Conservation (phyloP, 2,888 invertebrate genomes). For the Pterobdella sp. region DNA sequence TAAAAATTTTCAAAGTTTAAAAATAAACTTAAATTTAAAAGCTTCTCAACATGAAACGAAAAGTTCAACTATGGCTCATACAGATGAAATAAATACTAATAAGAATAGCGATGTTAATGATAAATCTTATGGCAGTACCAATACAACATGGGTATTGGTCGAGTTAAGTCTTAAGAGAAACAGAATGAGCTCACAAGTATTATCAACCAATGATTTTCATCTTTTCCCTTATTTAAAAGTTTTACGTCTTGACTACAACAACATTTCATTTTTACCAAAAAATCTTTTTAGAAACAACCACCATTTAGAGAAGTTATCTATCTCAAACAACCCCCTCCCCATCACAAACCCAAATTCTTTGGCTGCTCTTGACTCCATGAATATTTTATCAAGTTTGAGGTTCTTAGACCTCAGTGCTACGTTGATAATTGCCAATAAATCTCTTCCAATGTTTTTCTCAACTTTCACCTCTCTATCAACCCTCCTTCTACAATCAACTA, state of each 20-base stretch:
- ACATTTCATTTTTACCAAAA: slow-evolving; percentile 9
- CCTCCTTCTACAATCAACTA: slow-evolving; percentile 15
- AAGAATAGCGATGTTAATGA: too few relatives aligned
- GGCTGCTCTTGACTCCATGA: neutral
- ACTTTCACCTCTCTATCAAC: slow-evolving; percentile 23
- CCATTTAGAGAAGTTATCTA: slow-evolving; percentile 23
- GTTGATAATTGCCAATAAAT: neutral
- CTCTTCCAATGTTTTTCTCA: slow-evolving; percentile 23
- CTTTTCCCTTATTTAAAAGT: slow-evolving; percentile 11
- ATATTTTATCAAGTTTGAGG: slow-evolving; percentile 15
- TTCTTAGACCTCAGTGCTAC: slow-evolving; percentile 28
- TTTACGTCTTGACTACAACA: slow-evolving; percentile 25
- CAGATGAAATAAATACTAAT: too few relatives aligned
- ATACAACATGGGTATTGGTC: neutral
- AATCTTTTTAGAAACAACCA: slow-evolving; percentile 16
- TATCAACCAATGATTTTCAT: neutral
- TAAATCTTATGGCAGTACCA: too few relatives aligned
- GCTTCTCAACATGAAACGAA: too few relatives aligned
- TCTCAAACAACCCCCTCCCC: slow-evolving; percentile 27
- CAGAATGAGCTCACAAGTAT: slow-evolving; percentile 1
- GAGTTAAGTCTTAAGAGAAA: slow-evolving; percentile 24
- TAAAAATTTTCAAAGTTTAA: too few relatives aligned
- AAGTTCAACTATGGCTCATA: too few relatives aligned
- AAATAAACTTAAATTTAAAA: too few relatives aligned
- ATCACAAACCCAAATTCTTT: slow-evolving; percentile 9